Evolutionary conservation across 2,113 vertebrate species (phyloP), one percentile per base, ranked within the genome.

Genomic region (Salminus brasiliensis): DNA sequence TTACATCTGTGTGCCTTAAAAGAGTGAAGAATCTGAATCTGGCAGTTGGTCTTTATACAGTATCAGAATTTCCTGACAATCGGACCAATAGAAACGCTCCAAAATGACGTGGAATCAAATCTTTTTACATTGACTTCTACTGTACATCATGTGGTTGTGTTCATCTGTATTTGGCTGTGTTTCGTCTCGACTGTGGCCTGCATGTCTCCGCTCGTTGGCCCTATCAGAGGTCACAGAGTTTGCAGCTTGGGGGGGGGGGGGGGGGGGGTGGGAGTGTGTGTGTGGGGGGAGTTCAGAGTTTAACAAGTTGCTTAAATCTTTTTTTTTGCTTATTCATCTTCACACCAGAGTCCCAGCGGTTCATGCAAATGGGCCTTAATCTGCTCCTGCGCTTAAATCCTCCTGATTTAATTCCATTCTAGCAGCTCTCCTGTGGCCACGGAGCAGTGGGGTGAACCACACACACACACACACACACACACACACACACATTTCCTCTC

Each of bases 261-360:
- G n/a, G n/a, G n/a, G n/a, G n/a, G n/a, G n/a, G n/a, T n/a, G n/a
- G n/a, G n/a, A n/a, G n/a, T n/a, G n/a, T 34, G 60, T 7, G 5
- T 32, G 32, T 63, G 29, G 15, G 15, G 30, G 27, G 30, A 63
- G 29, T 63, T 32, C 34, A 5, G 16, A 72, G n/a, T 63, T 72
- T 79, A 52, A 72, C 60, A 72, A 77, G 65, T 77, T 69, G 65
- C 75, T 77, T 57, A 68, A 69, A 59, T 72, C 45, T 36, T 71
- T 59, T 12, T 63, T 52, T 49, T 52, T 47, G 41, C 55, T 79
- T 34, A 52, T 72, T 79, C 57, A 60, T 25, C 76, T 71, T 49
- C 7, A 9, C 41, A 34, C 53, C 0, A n/a, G 15, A 72, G 71
- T 59, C 68, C 77, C 77, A 4, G 69, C 12, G 34, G 77, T 52